Conservation (phyloP, 2,113 vertebrate species). For the Recurvirostra avosetta region DNA sequence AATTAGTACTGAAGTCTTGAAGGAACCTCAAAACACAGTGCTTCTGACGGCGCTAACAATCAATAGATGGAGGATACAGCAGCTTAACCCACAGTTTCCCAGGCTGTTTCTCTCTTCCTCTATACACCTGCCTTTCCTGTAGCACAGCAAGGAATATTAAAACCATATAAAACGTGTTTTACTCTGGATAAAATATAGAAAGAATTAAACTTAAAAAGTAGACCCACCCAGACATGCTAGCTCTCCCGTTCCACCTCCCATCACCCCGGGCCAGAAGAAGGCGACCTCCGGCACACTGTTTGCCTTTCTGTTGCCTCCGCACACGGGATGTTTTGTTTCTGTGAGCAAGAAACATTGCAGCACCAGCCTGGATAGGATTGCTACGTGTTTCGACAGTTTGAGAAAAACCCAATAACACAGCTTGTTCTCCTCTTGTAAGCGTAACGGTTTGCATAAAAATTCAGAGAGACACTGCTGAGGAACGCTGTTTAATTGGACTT, state of each 20-base stretch:
- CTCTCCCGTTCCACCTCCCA: fast-evolving
- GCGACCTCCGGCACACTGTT: not conserved
- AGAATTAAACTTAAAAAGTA: not conserved
- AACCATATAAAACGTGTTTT: not conserved
- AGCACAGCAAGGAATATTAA: not conserved
- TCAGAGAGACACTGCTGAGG: not conserved
- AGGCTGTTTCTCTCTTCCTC: not conserved
- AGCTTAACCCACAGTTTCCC: not conserved
- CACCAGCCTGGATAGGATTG: not conserved
- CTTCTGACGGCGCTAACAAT: not conserved
- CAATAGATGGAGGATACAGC: not conserved
- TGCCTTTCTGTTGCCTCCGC: not conserved
- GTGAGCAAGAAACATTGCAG: not conserved
- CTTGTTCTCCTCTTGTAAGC: not conserved
- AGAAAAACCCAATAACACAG: not conserved
- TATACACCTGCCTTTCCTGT: not conserved
- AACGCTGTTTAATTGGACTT: not conserved
- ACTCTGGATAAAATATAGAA: not conserved
- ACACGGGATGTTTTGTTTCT: not conserved
- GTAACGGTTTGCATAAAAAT: not conserved
- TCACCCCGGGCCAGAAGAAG: not conserved
- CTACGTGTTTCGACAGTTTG: not conserved
- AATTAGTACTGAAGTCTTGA: not conserved
- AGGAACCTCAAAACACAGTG: conserved; percentile 10
- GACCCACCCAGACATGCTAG: fast-evolving